A percentile compares a stretch with the other conserved stretches of the same genome.
Evolutionary conservation across 1,140 invertebrate genomes (phyloP).

Genomic region (Microplitis mediator): DNA sequence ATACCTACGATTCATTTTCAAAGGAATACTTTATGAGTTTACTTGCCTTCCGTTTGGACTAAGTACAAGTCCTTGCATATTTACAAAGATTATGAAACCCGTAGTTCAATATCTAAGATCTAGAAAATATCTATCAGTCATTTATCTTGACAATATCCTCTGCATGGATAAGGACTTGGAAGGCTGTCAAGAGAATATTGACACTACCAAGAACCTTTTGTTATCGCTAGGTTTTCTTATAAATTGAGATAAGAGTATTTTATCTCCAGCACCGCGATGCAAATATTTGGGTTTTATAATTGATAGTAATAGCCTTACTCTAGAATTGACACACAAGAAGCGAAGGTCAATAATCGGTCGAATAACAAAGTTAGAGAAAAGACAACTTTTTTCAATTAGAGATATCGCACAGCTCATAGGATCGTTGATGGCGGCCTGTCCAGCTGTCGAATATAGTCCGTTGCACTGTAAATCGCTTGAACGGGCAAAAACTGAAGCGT

Average conservation of each 20-base stretch:
- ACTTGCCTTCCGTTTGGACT: conserved; percentile 6
- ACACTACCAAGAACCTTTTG: neutral
- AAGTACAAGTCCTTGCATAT: neutral
- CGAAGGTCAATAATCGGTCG: neutral
- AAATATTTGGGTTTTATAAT: conserved; percentile 8
- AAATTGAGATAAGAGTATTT: neutral
- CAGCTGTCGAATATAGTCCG: conserved; percentile 28
- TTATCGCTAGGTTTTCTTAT: neutral
- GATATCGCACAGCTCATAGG: conserved; percentile 31
- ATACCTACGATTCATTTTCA: neutral
- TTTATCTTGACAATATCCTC: conserved; percentile 9
- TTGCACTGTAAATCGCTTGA: conserved; percentile 30
- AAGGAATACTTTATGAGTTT: neutral
- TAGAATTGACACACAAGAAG: conserved; percentile 1
- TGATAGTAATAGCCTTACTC: neutral
- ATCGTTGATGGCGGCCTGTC: conserved; percentile 28
- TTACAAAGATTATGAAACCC: conserved; percentile 8
- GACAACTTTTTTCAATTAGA: conserved; percentile 24
- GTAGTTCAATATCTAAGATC: neutral
- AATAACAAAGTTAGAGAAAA: conserved; percentile 10
- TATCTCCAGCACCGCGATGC: neutral
- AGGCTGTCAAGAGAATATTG: neutral
- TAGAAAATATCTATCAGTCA: neutral
- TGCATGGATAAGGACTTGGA: neutral
- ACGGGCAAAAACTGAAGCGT: neutral